Base-by-base conservation (phyloP, 2,888 invertebrate species). In the Alitta virens region DNA sequence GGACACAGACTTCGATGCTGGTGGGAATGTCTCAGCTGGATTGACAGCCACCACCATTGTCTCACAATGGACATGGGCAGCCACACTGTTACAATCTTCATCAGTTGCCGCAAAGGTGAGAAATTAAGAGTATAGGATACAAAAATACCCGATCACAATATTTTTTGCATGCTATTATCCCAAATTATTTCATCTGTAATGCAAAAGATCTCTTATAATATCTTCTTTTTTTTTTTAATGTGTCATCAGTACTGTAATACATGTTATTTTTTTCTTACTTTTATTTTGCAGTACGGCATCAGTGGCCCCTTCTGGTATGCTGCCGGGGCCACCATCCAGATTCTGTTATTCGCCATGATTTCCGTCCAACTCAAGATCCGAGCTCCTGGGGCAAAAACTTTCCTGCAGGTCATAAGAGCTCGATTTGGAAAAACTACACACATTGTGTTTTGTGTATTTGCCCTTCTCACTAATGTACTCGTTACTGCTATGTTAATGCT, bases 1-100 rank as follows among this genome's bases (percentile, higher is more conserved):
- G 55, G 82, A 82, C 69, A 77, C 76, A 7, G 72, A 78, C 7
- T 83, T 82, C 68, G 79, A 83, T 66, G 82, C 82, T 1, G 82
- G 82, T 2, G 82, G 82, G 2, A 78, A 75, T 26, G 79, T 82
- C 23, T 78, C 78, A 49, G 71, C 77, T 2, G 82, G 82, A 2
- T 64, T 83, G 56, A 80, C 81, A 2, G 79, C 81, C 2, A 79
- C 81, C 2, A 80, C 80, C 3, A 75, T 82, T n/a, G 79, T 82
- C 1, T 81, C 81, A 1, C 80, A 82, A 62, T 82, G 82, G 82
- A 82, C 80, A 23, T 82, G 82, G 82, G 79, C 82, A 2, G 82
- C 82, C 9, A 79, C 82, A 0, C 70, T 82, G 1, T 72, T 82
- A 1, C 79, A 80, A 68, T 82, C 82, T 0, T 76, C 79, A 0